A percentile compares a stretch with the other conserved stretches of the same genome.
phyloP scores from a whole-genome alignment of 2,113 vertebrate genomes.

The Orthonyx spaldingii region DNA sequence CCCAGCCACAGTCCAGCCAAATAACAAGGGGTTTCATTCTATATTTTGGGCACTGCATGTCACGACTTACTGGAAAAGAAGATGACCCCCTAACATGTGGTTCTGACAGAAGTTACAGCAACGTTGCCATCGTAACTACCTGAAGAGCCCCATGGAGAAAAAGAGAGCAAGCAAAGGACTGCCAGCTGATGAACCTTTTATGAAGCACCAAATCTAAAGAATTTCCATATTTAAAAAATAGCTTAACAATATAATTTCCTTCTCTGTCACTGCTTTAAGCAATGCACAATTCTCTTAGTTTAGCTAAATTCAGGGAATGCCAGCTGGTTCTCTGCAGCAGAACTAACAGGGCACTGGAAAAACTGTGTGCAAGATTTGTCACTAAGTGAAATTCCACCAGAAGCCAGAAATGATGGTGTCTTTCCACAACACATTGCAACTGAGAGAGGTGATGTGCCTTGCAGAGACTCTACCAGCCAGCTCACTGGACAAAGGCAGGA shows the following conservation, averaged over 20 bases:
- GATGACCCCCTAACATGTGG: neutral
- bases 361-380: neutral
- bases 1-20: neutral
- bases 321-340: neutral
- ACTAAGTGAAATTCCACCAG: neutral
- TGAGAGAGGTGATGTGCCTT: neutral
- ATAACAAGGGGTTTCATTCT: neutral
- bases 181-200: neutral
- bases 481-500: neutral
- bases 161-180: neutral
- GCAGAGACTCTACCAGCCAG: neutral
- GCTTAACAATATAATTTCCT: neutral
- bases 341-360: slow-evolving; percentile 1
- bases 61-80: neutral
- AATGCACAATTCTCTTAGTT: neutral
- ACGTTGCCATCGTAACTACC: neutral
- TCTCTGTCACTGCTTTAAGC: neutral
- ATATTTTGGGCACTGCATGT: neutral
- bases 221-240: neutral
- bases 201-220: neutral
- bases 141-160: neutral
- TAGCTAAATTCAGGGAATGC: neutral
- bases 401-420: neutral
- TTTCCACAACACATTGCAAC: neutral
- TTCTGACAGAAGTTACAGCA: neutral